Conservation (phyloP, 2,888 invertebrate species). For the Drosophila paramelanica region DNA sequence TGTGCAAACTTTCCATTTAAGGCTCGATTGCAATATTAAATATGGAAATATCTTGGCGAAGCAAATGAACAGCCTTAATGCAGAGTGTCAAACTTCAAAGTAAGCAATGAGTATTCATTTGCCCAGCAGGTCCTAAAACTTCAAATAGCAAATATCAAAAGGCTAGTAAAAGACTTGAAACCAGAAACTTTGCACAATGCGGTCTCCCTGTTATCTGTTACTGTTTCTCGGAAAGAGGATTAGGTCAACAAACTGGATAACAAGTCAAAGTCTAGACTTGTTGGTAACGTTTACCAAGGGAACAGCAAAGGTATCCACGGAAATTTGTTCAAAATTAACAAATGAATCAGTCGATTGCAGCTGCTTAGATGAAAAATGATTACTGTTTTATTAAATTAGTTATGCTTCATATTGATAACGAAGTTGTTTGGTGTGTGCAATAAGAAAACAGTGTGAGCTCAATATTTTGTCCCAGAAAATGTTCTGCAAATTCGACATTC, state of each 20-base stretch:
- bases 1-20: not conserved
- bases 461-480: conserved; percentile 16
- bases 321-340: conserved; percentile 66
- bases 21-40: not conserved
- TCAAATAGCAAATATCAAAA: conserved; percentile 8
- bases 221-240: conserved; percentile 22
- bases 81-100: conserved; percentile 7
- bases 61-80: not conserved
- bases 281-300: conserved; percentile 3
- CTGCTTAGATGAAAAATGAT: conserved; percentile 43
- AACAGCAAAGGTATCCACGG: conserved; percentile 28
- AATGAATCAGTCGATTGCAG: conserved; percentile 37
- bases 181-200: conserved; percentile 20
- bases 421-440: conserved; percentile 4
- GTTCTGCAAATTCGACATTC: conserved; percentile 1
- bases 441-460: not conserved
- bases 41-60: not conserved
- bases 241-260: conserved; percentile 1
- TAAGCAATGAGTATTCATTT: conserved; percentile 3
- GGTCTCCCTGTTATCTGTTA: conserved; percentile 28
- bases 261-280: not conserved
- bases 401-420: conserved; percentile 33
- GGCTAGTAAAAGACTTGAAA: conserved; percentile 22
- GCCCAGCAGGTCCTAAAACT: not conserved
- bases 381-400: conserved; percentile 69